Conservation (phyloP, 2,797 vertebrate genomes). For the Peromyscus aztecus region DNA sequence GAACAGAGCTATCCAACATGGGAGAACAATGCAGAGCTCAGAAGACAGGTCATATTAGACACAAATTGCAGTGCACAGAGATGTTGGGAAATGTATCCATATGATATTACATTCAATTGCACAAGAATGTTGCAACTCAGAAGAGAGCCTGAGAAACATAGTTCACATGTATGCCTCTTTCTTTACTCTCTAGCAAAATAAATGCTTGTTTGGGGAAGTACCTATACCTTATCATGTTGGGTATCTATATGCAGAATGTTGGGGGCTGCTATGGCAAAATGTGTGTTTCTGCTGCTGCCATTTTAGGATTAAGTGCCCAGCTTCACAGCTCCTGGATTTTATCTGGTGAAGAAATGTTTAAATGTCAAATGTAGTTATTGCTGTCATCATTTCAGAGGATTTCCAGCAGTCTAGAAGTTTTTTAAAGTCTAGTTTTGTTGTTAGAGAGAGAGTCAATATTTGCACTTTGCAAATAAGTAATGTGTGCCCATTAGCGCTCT, state of each 20-base stretch:
- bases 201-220: not conserved
- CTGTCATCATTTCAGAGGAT: not conserved
- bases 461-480: not conserved
- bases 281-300: not conserved
- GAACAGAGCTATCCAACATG: not conserved
- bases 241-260: not conserved
- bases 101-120: not conserved
- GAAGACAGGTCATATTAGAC: not conserved
- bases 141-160: not conserved
- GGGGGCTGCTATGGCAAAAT: not conserved
- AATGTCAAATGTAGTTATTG: not conserved
- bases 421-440: not conserved
- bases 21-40: not conserved
- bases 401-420: not conserved
- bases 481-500: not conserved
- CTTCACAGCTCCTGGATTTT: not conserved
- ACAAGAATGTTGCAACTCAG: not conserved
- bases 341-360: not conserved
- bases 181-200: not conserved
- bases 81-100: no score
- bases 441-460: not conserved
- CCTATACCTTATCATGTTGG: no score
- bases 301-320: not conserved
- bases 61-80: not conserved
- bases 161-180: not conserved